Conservation (phyloP, 2,113 vertebrate species). For the Phrynosoma platyrhinos region DNA sequence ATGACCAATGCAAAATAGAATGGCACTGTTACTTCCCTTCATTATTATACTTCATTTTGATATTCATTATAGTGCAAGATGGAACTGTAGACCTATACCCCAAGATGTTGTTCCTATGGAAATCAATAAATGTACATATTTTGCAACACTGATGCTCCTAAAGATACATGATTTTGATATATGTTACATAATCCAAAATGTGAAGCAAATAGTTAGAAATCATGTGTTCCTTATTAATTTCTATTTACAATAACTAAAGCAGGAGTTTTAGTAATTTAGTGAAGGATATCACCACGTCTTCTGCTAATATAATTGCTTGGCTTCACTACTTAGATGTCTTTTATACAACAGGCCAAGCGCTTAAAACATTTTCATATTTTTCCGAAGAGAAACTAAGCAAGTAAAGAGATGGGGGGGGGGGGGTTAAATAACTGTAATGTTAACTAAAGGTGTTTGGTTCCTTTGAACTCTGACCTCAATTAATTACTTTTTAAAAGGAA, state of each 20-base stretch:
- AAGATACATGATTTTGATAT: conserved; percentile 17
- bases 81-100: too few species aligned
- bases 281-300: too few species aligned
- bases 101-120: not conserved
- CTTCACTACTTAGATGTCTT: not conserved
- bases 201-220: not conserved
- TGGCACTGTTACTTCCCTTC: too few species aligned
- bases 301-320: not conserved
- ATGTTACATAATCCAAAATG: not conserved
- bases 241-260: not conserved
- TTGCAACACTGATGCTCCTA: not conserved
- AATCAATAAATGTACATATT: not conserved
- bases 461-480: not conserved
- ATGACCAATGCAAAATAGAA: too few species aligned
- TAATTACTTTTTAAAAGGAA: not conserved
- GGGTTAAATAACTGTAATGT: too few species aligned
- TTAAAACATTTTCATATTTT: not conserved
- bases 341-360: not conserved
- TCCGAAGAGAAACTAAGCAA: not conserved
- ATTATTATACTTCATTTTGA: too few species aligned
- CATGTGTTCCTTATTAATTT: not conserved
- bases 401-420: too few species aligned
- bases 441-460: not conserved
- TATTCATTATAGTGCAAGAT: not conserved
- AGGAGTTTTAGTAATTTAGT: not conserved